Conservation (phyloP, 2,888 invertebrate species). For the Oxystoma pomonae region DNA sequence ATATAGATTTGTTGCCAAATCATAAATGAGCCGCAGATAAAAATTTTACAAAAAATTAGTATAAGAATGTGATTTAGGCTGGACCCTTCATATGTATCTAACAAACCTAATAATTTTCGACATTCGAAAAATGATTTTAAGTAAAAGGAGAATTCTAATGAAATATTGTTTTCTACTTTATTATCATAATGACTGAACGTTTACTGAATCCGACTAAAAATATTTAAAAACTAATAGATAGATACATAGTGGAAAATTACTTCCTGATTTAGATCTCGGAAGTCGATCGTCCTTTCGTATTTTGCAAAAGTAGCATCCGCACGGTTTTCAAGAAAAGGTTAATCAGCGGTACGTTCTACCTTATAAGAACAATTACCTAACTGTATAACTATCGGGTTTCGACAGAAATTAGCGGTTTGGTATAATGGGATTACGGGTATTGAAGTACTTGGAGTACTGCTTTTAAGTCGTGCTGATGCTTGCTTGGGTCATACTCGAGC, state of each 20-base stretch:
- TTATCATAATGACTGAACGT: no score
- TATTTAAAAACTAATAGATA: no score
- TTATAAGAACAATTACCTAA: constrained; percentile 25
- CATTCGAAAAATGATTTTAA: no score
- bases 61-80: no score
- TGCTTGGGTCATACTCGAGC: not conserved
- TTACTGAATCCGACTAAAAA: no score
- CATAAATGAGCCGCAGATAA: no score
- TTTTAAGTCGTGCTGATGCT: constrained; percentile 11
- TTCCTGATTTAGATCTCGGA: not conserved
- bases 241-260: not conserved
- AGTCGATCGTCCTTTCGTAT: not conserved
- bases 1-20: no score
- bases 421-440: constrained; percentile 25
- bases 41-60: no score
- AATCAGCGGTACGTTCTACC: not conserved
- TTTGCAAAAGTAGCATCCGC: not conserved
- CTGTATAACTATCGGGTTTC: constrained; percentile 26
- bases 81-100: no score
- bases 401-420: constrained; percentile 26
- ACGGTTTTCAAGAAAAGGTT: not conserved
- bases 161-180: no score
- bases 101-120: no score
- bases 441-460: constrained; percentile 5
- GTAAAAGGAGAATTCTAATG: no score